These are phyloP conservation scores for Drosophila ercepeae DNA, from an alignment of 1,140 invertebrate genomes.

Conservation along the genomic window DNA sequence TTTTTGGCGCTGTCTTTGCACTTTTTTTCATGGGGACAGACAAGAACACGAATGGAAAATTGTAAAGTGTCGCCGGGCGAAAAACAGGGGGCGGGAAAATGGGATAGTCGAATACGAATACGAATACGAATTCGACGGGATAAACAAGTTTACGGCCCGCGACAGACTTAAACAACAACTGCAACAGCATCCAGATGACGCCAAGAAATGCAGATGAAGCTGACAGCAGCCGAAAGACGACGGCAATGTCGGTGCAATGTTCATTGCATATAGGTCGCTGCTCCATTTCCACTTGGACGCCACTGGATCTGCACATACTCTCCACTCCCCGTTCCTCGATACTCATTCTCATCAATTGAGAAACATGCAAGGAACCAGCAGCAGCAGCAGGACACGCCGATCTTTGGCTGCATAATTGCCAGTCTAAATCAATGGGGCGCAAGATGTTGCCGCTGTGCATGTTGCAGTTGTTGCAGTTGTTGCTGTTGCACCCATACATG, in stretches of 20 bases:
- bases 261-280: constrained; percentile 73
- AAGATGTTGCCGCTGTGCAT: constrained; percentile 46
- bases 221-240: constrained; percentile 58
- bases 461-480: constrained; percentile 34
- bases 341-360: constrained; percentile 72
- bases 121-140: constrained; percentile 51
- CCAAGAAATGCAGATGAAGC: constrained; percentile 79
- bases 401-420: constrained; percentile 73
- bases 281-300: constrained; percentile 68
- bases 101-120: constrained; percentile 66
- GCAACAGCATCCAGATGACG: constrained; percentile 48
- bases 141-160: constrained; percentile 72
- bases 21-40: constrained; percentile 27
- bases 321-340: constrained; percentile 2
- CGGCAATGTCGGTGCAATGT: constrained; percentile 29
- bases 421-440: constrained; percentile 75
- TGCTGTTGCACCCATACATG: constrained; percentile 56
- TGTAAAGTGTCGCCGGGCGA: constrained; percentile 72
- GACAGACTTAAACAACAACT: constrained; percentile 50
- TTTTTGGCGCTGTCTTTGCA: constrained; percentile 41
- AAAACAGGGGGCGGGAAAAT: constrained; percentile 34
- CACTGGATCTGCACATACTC: constrained; percentile 27
- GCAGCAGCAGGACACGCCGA: constrained; percentile 49
- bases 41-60: constrained; percentile 77
- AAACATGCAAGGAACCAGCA: constrained; percentile 43